Evolutionary conservation across 1,140 invertebrate genomes (phyloP).

Genomic region (Drosophila arawakana): DNA sequence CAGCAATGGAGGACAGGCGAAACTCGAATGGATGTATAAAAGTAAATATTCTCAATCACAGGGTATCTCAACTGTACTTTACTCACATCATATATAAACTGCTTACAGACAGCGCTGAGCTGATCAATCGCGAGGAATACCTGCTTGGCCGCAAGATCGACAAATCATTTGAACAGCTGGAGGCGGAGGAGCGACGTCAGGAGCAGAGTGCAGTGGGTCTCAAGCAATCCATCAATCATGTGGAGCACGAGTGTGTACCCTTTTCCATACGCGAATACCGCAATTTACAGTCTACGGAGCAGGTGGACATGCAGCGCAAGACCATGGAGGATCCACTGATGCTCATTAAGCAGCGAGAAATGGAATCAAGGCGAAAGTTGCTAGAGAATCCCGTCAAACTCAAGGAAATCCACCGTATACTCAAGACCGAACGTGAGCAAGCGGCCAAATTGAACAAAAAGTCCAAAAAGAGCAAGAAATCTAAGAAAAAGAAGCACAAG

Average conservation of each 20-base stretch:
- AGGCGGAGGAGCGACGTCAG: slow-evolving; percentile 87
- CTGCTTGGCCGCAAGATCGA: slow-evolving; percentile 94
- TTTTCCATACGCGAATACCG: slow-evolving; percentile 87
- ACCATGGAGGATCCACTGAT: slow-evolving; percentile 96
- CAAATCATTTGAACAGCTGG: slow-evolving; percentile 91
- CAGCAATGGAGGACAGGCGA: slow-evolving; percentile 86
- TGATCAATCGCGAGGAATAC: slow-evolving; percentile 94
- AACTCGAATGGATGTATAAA: slow-evolving; percentile 97
- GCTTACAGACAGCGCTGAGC: slow-evolving; percentile 61
- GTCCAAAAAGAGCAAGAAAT: slow-evolving; percentile 85
- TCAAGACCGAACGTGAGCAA: slow-evolving; percentile 87
- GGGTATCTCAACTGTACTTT: too few species aligned
- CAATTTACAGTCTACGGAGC: slow-evolving; percentile 84
- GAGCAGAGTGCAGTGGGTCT: slow-evolving; percentile 79
- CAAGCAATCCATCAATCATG: slow-evolving; percentile 87
- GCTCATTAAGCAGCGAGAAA: slow-evolving; percentile 93
- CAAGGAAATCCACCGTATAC: slow-evolving; percentile 91
- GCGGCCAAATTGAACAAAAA: slow-evolving; percentile 86
- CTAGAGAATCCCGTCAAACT: slow-evolving; percentile 96
- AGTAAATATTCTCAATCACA: slow-evolving; percentile 70
- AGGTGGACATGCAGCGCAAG: slow-evolving; percentile 93
- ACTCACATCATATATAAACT: too few species aligned
- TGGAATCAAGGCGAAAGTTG: slow-evolving; percentile 91
- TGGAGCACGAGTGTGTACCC: slow-evolving; percentile 91
- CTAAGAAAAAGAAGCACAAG: slow-evolving; percentile 71